Conservation (phyloP, 1,140 invertebrate genomes). For the Oedothorax gibbosus region DNA sequence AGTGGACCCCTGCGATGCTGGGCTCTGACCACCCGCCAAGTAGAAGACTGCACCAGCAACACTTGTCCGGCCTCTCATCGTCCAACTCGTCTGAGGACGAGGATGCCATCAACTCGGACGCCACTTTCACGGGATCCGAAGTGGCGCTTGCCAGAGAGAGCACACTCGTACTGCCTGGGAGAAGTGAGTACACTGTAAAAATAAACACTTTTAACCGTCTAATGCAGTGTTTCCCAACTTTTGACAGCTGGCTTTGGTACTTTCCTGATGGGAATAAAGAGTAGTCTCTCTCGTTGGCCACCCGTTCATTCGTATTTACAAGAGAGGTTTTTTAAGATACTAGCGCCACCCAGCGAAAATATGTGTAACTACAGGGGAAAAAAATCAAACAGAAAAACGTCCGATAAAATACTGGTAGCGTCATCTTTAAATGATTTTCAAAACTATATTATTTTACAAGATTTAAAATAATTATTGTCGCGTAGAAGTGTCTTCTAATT, state of each 20-base stretch:
- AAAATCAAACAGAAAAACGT: too few relatives aligned
- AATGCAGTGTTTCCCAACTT: neutral
- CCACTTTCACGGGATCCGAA: constrained; percentile 65
- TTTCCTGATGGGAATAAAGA: too few relatives aligned
- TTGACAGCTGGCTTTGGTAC: too few relatives aligned
- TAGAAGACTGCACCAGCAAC: constrained; percentile 42
- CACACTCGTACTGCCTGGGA: constrained; percentile 51
- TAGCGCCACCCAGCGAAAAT: too few relatives aligned
- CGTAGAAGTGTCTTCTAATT: too few relatives aligned
- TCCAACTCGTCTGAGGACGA: constrained; percentile 61
- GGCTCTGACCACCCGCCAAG: constrained; percentile 50
- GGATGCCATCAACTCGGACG: constrained; percentile 65
- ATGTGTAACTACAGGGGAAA: too few relatives aligned
- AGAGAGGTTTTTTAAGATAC: too few relatives aligned
- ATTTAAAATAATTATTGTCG: too few relatives aligned
- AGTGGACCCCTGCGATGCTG: constrained; percentile 53
- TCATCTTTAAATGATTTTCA: too few relatives aligned
- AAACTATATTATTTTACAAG: too few relatives aligned
- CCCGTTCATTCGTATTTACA: neutral
- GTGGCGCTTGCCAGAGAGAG: constrained; percentile 61
- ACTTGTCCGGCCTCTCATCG: constrained; percentile 62
- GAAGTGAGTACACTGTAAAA: constrained; percentile 44
- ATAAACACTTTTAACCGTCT: too few relatives aligned
- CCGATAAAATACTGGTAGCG: too few relatives aligned
- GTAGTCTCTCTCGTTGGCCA: neutral